These are phyloP conservation scores for Poeciliopsis presidionis DNA, from an alignment of 2,797 vertebrate genomes.

Conservation along the genomic window DNA sequence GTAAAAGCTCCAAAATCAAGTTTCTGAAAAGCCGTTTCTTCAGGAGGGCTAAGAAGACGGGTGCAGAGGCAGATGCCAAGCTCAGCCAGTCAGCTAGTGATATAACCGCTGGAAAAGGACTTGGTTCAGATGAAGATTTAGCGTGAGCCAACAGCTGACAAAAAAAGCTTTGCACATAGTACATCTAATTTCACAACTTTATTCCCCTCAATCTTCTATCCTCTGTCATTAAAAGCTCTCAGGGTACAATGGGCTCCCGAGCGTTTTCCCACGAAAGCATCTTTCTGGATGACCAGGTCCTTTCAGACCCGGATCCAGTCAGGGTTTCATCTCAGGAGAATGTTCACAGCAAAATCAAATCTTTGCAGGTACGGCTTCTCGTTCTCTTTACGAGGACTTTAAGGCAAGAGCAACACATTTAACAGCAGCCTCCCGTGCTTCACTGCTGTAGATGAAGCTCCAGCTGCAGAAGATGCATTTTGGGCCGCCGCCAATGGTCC, in stretches of 20 bases:
- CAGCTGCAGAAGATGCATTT: conserved; percentile 88
- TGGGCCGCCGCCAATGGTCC: conserved; percentile 81
- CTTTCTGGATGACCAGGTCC: conserved; percentile 86
- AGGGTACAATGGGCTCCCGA: conserved; percentile 84
- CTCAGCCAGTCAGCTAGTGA: conserved; percentile 86
- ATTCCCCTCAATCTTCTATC: not conserved
- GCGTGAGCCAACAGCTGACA: conserved; percentile 53
- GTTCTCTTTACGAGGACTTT: not conserved
- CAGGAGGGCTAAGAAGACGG: conserved; percentile 85
- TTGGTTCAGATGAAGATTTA: conserved; percentile 86
- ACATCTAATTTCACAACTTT: not conserved
- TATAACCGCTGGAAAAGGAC: conserved; percentile 73
- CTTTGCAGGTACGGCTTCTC: conserved; percentile 85
- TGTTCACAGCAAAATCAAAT: conserved; percentile 89
- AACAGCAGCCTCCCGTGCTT: not conserved
- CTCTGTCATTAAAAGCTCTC: conserved; percentile 75
- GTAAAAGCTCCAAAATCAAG: conserved; percentile 89
- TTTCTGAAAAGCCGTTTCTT: conserved; percentile 87
- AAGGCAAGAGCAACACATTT: not conserved
- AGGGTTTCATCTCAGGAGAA: conserved; percentile 92
- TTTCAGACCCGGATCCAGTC: conserved; percentile 79
- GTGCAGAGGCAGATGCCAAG: conserved; percentile 70
- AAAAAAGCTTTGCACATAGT: not conserved
- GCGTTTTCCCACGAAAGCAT: conserved; percentile 95
- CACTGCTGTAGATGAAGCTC: conserved; percentile 86